phyloP scores from a whole-genome alignment of 2,888 invertebrate genomes.

The Nephrotoma guestfalica region DNA sequence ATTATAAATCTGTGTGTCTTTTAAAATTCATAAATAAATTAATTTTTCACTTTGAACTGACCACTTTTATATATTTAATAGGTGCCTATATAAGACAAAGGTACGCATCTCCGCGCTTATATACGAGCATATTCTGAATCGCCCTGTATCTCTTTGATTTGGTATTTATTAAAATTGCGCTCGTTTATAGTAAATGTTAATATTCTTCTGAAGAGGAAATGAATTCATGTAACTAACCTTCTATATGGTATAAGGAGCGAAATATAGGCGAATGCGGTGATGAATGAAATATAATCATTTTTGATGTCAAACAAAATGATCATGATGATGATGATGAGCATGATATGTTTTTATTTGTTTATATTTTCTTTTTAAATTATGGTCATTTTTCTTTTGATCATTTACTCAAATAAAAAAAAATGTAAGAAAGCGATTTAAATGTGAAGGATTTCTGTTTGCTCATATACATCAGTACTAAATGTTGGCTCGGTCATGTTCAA shows the following conservation, averaged over 20 bases:
- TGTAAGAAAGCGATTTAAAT: neutral
- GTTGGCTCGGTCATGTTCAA: neutral
- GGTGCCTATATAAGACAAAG: neutral
- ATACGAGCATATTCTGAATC: neutral
- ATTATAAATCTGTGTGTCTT: neutral
- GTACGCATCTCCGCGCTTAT: neutral
- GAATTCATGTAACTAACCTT: neutral
- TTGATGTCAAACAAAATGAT: neutral
- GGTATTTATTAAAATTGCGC: no score
- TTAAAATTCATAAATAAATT: neutral
- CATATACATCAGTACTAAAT: neutral
- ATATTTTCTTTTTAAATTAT: neutral
- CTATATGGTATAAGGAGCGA: neutral
- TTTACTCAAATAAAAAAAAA: neutral
- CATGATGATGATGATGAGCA: neutral
- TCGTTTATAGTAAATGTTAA: neutral
- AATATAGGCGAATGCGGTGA: neutral
- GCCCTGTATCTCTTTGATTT: no score
- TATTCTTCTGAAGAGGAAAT: neutral
- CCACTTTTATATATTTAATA: neutral
- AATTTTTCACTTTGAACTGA: neutral
- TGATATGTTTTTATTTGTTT: neutral
- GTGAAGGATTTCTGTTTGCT: neutral
- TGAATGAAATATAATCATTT: neutral
- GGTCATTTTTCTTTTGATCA: neutral